Evolutionary conservation across 1,140 invertebrate species (phyloP).

Genomic region (Trichoplusia ni): DNA sequence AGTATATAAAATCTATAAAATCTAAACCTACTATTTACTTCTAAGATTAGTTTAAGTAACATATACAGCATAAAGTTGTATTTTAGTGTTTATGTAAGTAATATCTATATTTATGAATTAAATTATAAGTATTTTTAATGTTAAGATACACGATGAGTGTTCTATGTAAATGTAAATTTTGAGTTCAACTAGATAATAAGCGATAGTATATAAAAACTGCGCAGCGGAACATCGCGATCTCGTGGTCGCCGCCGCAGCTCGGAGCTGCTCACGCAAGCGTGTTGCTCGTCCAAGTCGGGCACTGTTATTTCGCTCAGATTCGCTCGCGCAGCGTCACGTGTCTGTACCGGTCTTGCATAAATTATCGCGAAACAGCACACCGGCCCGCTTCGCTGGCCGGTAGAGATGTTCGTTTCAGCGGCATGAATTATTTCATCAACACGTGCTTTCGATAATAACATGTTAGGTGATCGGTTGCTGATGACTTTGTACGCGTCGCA

Average conservation of each 20-base stretch:
- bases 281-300: slow-evolving; percentile 33
- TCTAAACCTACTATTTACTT: slow-evolving; percentile 71
- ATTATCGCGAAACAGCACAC: background rate
- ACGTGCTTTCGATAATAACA: slow-evolving; percentile 35
- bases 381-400: slow-evolving; percentile 13
- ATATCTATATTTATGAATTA: slow-evolving; percentile 77
- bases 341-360: slow-evolving; percentile 4
- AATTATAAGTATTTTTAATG: slow-evolving; percentile 70
- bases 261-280: slow-evolving; percentile 2
- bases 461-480: slow-evolving; percentile 34
- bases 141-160: slow-evolving; percentile 66
- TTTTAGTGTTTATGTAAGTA: slow-evolving; percentile 68
- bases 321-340: slow-evolving; percentile 46
- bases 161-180: slow-evolving; percentile 73
- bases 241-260: slow-evolving; percentile 5
- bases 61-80: slow-evolving; percentile 67
- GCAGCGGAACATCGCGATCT: slow-evolving; percentile 33
- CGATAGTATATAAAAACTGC: slow-evolving; percentile 37
- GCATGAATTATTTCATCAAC: slow-evolving; percentile 34
- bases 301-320: slow-evolving; percentile 69
- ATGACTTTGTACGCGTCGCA: slow-evolving; percentile 62
- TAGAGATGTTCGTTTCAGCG: background rate
- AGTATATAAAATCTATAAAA: slow-evolving; percentile 60
- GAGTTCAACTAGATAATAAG: slow-evolving; percentile 65
- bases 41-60: slow-evolving; percentile 73